Evolutionary conservation across 1,140 invertebrate species (phyloP), one percentile per base, ranked within the genome.

Genomic region (Drosophila insularis): DNA sequence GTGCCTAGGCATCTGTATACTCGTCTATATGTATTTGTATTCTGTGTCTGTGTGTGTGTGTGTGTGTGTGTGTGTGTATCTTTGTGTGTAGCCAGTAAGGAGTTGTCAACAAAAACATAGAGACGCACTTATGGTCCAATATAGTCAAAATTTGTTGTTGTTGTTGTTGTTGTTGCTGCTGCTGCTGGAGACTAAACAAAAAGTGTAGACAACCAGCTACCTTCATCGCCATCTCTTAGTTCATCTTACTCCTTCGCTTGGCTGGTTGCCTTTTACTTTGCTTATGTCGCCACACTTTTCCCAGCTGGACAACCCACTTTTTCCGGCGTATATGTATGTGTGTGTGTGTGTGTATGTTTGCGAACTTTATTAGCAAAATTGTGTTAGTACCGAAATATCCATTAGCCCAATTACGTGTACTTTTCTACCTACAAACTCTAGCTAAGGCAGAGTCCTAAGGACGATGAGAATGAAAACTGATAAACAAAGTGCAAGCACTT

Each of bases 321-420:
- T 40, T 32, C 23, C 23, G 17, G 14, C 55, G 43, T 31, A 21
- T 61, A 37, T 46, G 35, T 56, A 2, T 68, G 14, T 53, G 37
- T 31, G 58, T 56, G 35, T 55, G 14, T 64, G 32, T 73, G 54
- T 64, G 78, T 76, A 80, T 87, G 82, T 87, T 89, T 87, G 84
- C 82, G 79, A 87, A 87, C 82, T 87, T 87, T 87, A 87, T 87
- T 87, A 87, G 82, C 79, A 87, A 87, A 87, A 87, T 87, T 87
- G 82, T 87, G 82, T 87, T 87, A 87, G 82, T 87, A 87, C 82
- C 82, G 69, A 87, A 87, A 87, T 87, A 87, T 87, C 82, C 82
- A 87, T 87, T 87, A 87, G 82, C 82, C 82, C 82, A 87, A 87
- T 87, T 87, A 87, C 82, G 82, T 87, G 84, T 87, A 87, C 82